phyloP scores from a whole-genome alignment of 2,113 vertebrate genomes.

The Phalacrocorax carbo region DNA sequence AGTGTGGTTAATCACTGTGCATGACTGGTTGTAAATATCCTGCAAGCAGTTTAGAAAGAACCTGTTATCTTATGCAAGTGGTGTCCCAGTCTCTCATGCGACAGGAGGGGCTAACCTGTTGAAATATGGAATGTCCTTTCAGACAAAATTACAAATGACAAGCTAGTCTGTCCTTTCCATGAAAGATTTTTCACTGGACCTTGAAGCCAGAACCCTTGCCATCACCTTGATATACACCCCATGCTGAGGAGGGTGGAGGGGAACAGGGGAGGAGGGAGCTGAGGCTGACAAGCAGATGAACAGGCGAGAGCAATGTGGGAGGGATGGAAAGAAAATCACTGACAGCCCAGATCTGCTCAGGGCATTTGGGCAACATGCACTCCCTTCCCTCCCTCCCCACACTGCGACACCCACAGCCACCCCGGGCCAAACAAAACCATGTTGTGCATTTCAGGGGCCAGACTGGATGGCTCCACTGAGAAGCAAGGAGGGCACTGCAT shows the following conservation, averaged over 20 bases:
- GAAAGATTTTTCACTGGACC: not conserved
- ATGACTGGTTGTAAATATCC: not conserved
- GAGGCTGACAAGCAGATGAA: not conserved
- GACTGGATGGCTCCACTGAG: not conserved
- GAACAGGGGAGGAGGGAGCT: not conserved
- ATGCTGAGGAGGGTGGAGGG: not conserved
- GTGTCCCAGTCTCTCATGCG: not conserved
- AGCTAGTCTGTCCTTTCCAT: not conserved
- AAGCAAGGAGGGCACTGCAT: not conserved
- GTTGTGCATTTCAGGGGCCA: not conserved
- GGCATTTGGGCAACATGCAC: not conserved
- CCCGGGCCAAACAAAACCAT: not conserved
- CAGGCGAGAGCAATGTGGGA: rapidly evolving
- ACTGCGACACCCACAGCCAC: too few relatives aligned
- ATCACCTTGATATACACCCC: not conserved
- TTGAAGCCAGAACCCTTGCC: not conserved
- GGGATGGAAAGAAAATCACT: not conserved
- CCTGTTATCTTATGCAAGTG: not conserved
- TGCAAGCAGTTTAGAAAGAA: not conserved
- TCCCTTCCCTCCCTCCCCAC: not conserved
- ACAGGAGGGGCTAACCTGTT: not conserved
- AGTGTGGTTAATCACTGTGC: not conserved
- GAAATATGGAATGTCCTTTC: not conserved
- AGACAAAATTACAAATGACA: not conserved
- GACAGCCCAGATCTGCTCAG: not conserved